These are phyloP conservation scores for Pterocles orientalis DNA, from an alignment of 2,113 vertebrate species.

Conservation along the genomic window DNA sequence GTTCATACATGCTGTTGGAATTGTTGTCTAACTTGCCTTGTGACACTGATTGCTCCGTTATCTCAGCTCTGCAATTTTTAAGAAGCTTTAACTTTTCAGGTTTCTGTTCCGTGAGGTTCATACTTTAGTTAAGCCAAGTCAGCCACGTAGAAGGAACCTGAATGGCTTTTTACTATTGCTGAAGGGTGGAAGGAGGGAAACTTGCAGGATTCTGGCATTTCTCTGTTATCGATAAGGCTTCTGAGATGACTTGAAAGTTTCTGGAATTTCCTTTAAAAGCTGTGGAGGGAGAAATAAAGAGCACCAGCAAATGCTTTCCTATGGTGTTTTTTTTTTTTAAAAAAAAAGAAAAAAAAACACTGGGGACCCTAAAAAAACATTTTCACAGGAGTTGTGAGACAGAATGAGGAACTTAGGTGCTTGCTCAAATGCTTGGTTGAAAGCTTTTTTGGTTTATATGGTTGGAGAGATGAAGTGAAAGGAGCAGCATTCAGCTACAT, in stretches of 20 bases:
- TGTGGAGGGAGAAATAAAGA: background rate
- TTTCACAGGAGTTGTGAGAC: background rate
- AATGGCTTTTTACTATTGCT: background rate
- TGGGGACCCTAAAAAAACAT: rapidly evolving
- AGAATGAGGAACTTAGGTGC: background rate
- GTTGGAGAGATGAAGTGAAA: background rate
- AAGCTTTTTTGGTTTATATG: background rate
- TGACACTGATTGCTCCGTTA: background rate
- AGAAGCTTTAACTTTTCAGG: background rate
- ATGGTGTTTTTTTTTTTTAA: background rate
- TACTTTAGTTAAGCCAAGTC: background rate
- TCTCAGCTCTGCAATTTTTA: background rate
- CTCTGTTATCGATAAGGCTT: background rate
- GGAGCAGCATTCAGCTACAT: rapidly evolving
- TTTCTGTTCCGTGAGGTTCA: background rate
- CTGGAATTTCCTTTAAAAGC: background rate
- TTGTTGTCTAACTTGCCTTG: background rate
- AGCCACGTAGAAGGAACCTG: background rate
- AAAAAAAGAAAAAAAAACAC: background rate
- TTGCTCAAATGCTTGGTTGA: background rate
- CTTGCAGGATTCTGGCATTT: background rate
- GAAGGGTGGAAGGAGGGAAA: background rate
- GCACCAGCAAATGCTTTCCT: background rate
- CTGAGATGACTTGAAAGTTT: background rate
- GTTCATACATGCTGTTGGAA: background rate